Conservation (phyloP, 1,140 invertebrate genomes). For the Macrosteles quadrilineatus region DNA sequence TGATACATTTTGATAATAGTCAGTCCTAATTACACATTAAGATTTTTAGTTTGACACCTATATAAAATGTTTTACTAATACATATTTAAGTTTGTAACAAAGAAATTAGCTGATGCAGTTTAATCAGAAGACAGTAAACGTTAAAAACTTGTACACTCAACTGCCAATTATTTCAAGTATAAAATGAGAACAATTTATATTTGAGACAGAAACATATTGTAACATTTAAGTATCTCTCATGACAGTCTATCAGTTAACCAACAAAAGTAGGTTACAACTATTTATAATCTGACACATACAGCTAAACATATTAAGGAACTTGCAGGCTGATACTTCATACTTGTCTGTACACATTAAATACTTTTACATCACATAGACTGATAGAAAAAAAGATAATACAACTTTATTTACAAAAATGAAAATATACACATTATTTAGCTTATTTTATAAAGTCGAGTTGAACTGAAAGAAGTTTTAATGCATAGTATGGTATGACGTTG, state of each 20-base stretch:
- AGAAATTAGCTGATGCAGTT: neutral
- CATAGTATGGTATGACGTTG: neutral
- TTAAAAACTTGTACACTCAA: neutral
- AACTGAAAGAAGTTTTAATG: neutral
- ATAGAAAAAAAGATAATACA: neutral
- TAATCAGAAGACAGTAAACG: neutral
- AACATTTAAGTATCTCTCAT: conserved; percentile 2
- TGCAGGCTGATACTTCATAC: neutral
- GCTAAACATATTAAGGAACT: conserved; percentile 5
- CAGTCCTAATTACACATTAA: too few species aligned
- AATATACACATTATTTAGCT: neutral
- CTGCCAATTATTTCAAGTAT: neutral
- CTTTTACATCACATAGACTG: neutral
- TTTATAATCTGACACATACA: neutral
- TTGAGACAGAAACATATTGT: neutral
- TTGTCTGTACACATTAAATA: neutral
- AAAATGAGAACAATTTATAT: too few species aligned
- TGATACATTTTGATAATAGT: neutral
- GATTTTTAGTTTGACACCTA: neutral
- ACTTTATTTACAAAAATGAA: neutral
- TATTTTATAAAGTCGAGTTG: neutral
- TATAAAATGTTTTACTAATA: neutral
- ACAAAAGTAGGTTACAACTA: neutral
- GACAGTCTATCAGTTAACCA: neutral
- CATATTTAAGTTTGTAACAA: neutral